Percentiles rank a stretch among this genome's conserved stretches.
These are phyloP conservation scores for Larimichthys polyactis DNA, from an alignment of 2,113 vertebrate species.

Conservation along the genomic window DNA sequence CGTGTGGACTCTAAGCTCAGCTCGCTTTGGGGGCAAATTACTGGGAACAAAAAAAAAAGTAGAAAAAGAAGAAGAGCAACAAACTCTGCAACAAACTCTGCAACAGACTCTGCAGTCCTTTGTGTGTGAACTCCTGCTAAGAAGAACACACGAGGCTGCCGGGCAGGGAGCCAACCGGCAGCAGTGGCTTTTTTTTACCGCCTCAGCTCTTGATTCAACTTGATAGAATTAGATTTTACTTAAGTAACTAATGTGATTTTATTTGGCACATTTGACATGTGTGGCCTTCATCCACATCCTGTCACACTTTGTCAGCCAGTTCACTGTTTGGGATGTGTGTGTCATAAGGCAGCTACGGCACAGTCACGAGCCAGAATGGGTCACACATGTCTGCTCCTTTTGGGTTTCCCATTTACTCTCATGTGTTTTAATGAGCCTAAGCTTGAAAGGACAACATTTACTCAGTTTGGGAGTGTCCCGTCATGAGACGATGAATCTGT, in stretches of 20 bases:
- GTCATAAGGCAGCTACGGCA: neutral
- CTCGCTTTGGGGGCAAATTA: slow-evolving; percentile 8
- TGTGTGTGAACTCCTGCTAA: slow-evolving; percentile 7
- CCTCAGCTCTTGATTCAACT: slow-evolving; percentile 60
- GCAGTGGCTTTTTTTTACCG: slow-evolving; percentile 31
- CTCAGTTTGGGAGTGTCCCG: slow-evolving; percentile 66
- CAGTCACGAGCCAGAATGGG: slow-evolving; percentile 57
- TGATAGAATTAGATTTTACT: slow-evolving; percentile 72
- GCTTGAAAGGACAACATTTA: slow-evolving; percentile 63
- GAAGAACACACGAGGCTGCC: slow-evolving; percentile 36
- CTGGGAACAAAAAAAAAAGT: too few relatives aligned
- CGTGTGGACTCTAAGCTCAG: neutral
- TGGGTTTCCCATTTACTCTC: slow-evolving; percentile 48
- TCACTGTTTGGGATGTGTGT: slow-evolving; percentile 13
- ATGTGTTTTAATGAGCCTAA: slow-evolving; percentile 68
- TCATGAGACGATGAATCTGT: slow-evolving; percentile 54
- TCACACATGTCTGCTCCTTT: slow-evolving; percentile 65
- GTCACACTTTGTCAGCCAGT: slow-evolving; percentile 28
- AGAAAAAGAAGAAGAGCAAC: neutral
- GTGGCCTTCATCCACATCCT: slow-evolving; percentile 49
- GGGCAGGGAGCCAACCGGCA: slow-evolving; percentile 59
- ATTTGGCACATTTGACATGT: slow-evolving; percentile 65
- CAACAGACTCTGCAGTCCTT: slow-evolving; percentile 4
- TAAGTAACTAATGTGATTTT: slow-evolving; percentile 66
- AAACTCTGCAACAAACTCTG: slow-evolving; percentile 1